Base-by-base conservation (phyloP, 1,140 invertebrate species). In the Nasonia giraulti region DNA sequence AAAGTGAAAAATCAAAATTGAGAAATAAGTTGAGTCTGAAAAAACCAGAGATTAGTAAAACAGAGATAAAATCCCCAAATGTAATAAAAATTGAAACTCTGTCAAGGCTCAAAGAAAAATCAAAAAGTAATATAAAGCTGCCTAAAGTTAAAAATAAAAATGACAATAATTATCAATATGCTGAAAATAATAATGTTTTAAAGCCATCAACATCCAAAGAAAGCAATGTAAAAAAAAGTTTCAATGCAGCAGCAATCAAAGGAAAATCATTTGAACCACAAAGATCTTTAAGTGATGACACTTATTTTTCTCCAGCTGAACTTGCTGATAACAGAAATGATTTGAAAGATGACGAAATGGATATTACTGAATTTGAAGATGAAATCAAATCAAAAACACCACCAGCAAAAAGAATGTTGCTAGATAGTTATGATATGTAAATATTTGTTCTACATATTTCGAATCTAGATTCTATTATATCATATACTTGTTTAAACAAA, bases 341-440 rank as follows among this genome's bases (percentile, higher is more conserved):
- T 27, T 31, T 80, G 37, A 55, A 11, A 37, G 37, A 62, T 78
- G 69, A 71, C 11, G 74, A 86, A 73, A 68, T 85, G 47, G 80
- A 89, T 73, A 33, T 55, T 76, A 82, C 27, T 44, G 73, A 87
- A 8, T 84, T 77, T 27, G 85, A 86, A 80, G 82, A 86, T 3
- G 55, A 83, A 47, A 75, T 44, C 5, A 62, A 74, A 75, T 50
- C 6, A 69, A 44, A 86, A 75, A 55, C 81, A 76, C 79, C 88
- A 74, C 76, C 86, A 74, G 7, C 68, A 8, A 91, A 88, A 44
- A 89, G 80, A 71, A 66, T 73, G 20, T 73, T 88, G 27, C 50
- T 87, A 11, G 27, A 85, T 84, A 89, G 85, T 76, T 91, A 86
- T 83, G 85, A 89, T 79, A 33, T 87, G 88, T 90, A 87, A 88